phyloP scores from a whole-genome alignment of 1,140 invertebrate species.

The Stegodyphus mimosarum region DNA sequence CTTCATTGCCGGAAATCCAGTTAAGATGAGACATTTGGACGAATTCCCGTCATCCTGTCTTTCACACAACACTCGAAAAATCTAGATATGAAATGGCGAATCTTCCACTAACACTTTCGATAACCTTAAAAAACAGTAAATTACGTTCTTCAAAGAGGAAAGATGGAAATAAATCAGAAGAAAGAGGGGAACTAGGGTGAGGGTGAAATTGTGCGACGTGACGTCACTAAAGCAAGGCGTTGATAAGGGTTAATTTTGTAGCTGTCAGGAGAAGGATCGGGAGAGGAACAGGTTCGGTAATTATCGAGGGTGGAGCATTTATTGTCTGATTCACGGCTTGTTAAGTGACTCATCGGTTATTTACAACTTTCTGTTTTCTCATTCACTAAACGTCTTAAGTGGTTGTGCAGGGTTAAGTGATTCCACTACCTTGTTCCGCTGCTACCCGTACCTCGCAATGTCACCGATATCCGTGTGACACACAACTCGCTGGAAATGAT shows the following conservation, averaged over 20 bases:
- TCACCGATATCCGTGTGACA: too few relatives aligned
- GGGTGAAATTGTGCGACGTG: not conserved
- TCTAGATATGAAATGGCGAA: too few relatives aligned
- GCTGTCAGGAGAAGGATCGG: slow-evolving; percentile 15
- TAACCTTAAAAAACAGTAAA: too few relatives aligned
- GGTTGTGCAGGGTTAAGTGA: slow-evolving; percentile 22
- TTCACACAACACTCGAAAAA: too few relatives aligned
- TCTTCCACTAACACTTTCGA: too few relatives aligned
- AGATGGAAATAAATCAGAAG: not conserved
- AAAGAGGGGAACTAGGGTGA: not conserved
- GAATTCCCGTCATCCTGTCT: too few relatives aligned
- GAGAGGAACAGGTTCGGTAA: slow-evolving; percentile 45
- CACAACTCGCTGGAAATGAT: too few relatives aligned
- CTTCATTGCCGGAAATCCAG: too few relatives aligned
- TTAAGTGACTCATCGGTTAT: slow-evolving; percentile 52
- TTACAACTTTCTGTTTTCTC: slow-evolving; percentile 37
- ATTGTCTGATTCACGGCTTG: slow-evolving; percentile 48
- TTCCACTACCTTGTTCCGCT: slow-evolving; percentile 18
- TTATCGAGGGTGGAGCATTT: slow-evolving; percentile 49
- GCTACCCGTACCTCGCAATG: not conserved
- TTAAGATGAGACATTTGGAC: too few relatives aligned
- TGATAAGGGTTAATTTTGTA: slow-evolving; percentile 51
- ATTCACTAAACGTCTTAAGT: slow-evolving; percentile 41
- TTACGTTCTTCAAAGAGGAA: not conserved
- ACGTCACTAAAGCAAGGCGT: slow-evolving; percentile 42